Evolutionary conservation across 2,888 invertebrate genomes (phyloP), one percentile per base, ranked within the genome.

Genomic region (Idaea straminata): DNA sequence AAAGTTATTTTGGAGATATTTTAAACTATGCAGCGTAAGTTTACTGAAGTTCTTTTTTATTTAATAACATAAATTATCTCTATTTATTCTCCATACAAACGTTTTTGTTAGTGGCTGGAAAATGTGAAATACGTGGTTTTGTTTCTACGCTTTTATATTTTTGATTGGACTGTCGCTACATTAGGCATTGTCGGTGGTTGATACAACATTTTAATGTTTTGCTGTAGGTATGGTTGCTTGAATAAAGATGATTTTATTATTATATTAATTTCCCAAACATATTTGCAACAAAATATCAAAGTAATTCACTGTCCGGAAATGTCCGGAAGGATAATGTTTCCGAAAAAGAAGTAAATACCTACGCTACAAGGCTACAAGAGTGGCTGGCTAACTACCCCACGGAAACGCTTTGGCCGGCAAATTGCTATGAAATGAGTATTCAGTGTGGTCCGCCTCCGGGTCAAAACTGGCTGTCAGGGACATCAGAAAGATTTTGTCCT

Each of bases 361-460:
- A 47, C 47, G 6, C 10, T 47, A 47, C 13, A 47, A 47, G 47
- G 6, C 10, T 47, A 47, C 13, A 47, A 47, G 47, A 47, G 47
- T 47, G 47, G 47, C 47, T 4, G 13, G 74, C 74, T 68, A 73
- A 78, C 79, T 72, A 74, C 69, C 87, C 82, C 82, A 66, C 57
- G 82, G 81, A 85, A 80, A 76, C 76, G 74, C 76, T 85, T 83
- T 79, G 74, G 78, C 75, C 76, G 77, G 76, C 75, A 85, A 86
- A 87, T 86, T 84, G 82, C 82, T 79, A 69, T 74, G 75, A 80
- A 86, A 67, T 83, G 83, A 81, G 80, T 84, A 81, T 85, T 83
- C 83, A 83, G 84, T 83, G 80, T 76, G 81, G 75, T 74, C 69
- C 73, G 72, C 72, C 74, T 72, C 69, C 70, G 74, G 75, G 73